These are phyloP conservation scores for Deroplatys truncata DNA, from an alignment of 2,888 invertebrate genomes.

Conservation along the genomic window DNA sequence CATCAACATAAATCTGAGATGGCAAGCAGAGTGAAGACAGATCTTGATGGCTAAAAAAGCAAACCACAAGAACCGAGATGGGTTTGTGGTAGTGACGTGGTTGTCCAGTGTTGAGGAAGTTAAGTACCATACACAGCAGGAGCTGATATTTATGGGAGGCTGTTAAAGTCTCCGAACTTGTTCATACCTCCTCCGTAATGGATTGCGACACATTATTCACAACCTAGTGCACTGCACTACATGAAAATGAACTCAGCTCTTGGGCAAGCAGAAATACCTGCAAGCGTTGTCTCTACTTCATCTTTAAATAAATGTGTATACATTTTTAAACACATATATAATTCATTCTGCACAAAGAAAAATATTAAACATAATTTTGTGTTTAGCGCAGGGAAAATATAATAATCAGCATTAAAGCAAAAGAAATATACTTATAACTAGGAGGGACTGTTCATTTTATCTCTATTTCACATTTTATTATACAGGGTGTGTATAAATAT, in stretches of 20 bases:
- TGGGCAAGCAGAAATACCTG: neutral
- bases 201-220: neutral
- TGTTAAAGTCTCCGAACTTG: neutral
- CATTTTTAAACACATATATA: neutral
- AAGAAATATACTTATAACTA: neutral
- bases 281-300: no score
- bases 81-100: no score
- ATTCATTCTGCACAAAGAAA: neutral
- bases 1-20: no score
- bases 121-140: neutral
- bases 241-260: neutral
- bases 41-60: neutral
- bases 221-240: neutral
- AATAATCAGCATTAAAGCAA: neutral
- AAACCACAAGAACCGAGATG: neutral
- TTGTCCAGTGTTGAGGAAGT: neutral
- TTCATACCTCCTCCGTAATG: neutral
- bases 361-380: neutral
- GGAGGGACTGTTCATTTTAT: no score
- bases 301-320: neutral
- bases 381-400: neutral
- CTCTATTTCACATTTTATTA: no score
- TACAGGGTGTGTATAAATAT: no score
- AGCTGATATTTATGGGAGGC: neutral
- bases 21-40: neutral